phyloP scores from a whole-genome alignment of 1,140 invertebrate species.

The Scaptomyza hsui region DNA sequence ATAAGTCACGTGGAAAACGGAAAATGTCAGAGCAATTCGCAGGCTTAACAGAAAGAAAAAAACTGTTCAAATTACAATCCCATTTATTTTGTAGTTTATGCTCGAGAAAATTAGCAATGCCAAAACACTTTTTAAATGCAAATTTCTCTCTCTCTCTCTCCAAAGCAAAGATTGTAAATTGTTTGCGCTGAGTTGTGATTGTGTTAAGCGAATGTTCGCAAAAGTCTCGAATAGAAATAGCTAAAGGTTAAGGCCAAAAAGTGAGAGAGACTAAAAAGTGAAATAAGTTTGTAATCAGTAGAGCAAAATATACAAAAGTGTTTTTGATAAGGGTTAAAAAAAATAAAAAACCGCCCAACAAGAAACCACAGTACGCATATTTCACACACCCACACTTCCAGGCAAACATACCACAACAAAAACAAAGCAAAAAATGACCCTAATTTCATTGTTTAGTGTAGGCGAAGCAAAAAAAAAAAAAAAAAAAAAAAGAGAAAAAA shows the following conservation, averaged over 20 bases:
- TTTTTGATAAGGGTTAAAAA: conserved; percentile 66
- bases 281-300: conserved; percentile 51
- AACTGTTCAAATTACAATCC: conserved; percentile 39
- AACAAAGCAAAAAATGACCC: conserved; percentile 43
- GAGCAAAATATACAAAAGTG: conserved; percentile 41
- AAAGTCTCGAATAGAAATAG: conserved; percentile 7
- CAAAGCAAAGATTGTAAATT: conserved; percentile 22
- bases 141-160: conserved; percentile 14
- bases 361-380: conserved; percentile 58
- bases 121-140: conserved; percentile 32
- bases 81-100: conserved; percentile 24
- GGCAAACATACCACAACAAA: background rate
- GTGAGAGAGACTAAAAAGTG: conserved; percentile 18
- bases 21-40: conserved; percentile 24
- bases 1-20: conserved; percentile 28
- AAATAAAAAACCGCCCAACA: conserved; percentile 9
- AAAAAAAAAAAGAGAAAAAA: conserved; percentile 24
- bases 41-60: conserved; percentile 10
- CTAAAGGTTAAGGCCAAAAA: conserved; percentile 7
- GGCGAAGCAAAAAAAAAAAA: conserved; percentile 26
- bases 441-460: conserved; percentile 61
- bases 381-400: conserved; percentile 46
- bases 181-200: conserved; percentile 31
- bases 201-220: conserved; percentile 6
- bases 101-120: conserved; percentile 30